phyloP scores from a whole-genome alignment of 2,113 vertebrate genomes.

The Trogon melanurus region DNA sequence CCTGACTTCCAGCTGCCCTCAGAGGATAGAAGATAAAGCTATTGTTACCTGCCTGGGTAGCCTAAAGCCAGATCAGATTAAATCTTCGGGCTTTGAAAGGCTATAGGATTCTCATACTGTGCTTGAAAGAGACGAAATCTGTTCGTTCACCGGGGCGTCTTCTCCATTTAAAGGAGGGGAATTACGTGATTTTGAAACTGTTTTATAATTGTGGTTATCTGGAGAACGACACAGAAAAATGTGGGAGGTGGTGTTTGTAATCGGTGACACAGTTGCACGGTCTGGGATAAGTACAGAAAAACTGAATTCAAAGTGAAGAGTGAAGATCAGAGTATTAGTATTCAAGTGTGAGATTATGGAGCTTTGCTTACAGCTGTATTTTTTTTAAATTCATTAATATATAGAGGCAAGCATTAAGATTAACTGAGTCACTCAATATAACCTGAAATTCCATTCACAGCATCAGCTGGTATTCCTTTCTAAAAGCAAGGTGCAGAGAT shows the following conservation, averaged over 20 bases:
- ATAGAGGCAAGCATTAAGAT: neutral
- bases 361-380: neutral
- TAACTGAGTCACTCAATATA: neutral
- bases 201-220: neutral
- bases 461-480: neutral
- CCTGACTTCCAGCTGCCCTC: constrained; percentile 27
- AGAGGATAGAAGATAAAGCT: constrained; percentile 50
- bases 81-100: constrained; percentile 33
- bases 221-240: neutral
- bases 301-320: fast-evolving
- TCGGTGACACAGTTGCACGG: neutral
- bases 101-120: neutral
- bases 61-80: constrained; percentile 38
- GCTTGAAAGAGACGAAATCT: neutral
- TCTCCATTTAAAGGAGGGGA: neutral
- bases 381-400: neutral
- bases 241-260: neutral
- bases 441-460: neutral
- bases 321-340: neutral
- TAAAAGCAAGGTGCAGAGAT: neutral
- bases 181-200: neutral
- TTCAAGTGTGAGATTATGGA: neutral
- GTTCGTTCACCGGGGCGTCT: neutral
- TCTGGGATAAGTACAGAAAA: neutral
- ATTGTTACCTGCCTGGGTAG: constrained; percentile 48